A percentile compares a stretch with the other conserved stretches of the same genome.
These are phyloP conservation scores for Autographa gamma DNA, from an alignment of 2,888 invertebrate genomes.

Conservation along the genomic window DNA sequence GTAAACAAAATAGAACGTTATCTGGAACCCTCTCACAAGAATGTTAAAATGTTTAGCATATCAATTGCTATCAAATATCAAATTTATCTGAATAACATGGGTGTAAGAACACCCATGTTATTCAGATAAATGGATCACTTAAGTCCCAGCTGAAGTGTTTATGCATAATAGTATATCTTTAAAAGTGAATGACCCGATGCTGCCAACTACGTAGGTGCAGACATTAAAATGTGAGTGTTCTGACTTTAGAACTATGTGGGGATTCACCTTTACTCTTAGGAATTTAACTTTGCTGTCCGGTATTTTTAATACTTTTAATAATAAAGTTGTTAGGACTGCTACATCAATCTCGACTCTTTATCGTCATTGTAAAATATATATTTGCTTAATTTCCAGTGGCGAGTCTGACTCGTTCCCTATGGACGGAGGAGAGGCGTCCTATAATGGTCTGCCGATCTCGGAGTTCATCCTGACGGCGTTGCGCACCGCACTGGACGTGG, in stretches of 20 bases:
- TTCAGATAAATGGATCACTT: too few species aligned
- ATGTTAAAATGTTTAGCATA: not conserved
- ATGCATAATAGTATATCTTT: not conserved
- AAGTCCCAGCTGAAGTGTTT: not conserved
- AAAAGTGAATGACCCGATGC: not conserved
- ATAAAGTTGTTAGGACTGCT: not conserved
- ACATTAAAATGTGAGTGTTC: not conserved
- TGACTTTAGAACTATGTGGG: not conserved
- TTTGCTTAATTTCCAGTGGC: conserved; percentile 24
- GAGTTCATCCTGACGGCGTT: conserved; percentile 82
- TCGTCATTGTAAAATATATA: not conserved
- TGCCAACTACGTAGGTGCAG: not conserved
- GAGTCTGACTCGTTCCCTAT: conserved; percentile 52
- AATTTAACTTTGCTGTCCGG: not conserved
- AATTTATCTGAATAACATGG: not conserved
- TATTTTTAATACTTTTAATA: not conserved
- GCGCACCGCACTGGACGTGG: conserved; percentile 83
- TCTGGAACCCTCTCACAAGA: not conserved
- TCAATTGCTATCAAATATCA: not conserved
- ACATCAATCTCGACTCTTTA: not conserved
- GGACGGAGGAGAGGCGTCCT: conserved; percentile 51
- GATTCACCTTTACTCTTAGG: not conserved
- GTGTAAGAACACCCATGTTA: too few species aligned
- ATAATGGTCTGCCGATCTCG: conserved; percentile 74
- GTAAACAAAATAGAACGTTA: not conserved